Evolutionary conservation across 2,797 vertebrate genomes (phyloP), one percentile per base, ranked within the genome.

Genomic region (Megalops cyprinoides): DNA sequence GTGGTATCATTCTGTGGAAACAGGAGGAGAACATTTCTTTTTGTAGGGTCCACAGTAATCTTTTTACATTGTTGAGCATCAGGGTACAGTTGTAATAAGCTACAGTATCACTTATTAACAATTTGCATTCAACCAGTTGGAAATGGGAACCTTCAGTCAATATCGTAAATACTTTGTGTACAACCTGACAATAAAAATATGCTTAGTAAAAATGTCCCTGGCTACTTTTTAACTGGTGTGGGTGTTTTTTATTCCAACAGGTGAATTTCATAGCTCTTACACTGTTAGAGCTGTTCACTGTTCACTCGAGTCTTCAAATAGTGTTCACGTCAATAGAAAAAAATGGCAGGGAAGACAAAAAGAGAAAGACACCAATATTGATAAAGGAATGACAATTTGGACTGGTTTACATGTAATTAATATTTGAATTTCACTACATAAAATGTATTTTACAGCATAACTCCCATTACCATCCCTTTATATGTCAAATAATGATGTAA

Each of bases 151-250:
- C 51, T 56, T 18, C 53, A 44, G 1, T 23, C 12, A 34, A n/a
- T 25, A 77, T 34, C 58, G 76, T 77, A 58, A 53, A 77, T 42
- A 77, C 51, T 58, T 75, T 77, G n/a, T 77, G 75, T 77, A 58
- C 51, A 51, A 53, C 18, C n/a, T 20, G 7, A 56, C 23, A 39
- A 42, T 58, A 53, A 77, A 31, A 56, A 77, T 56, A 77, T 7
- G 23, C 53, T 56, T 48, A 48, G 46, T 48, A 48, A 48, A 48
- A 48, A 48, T 10, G 46, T 48, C 46, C 10, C 10, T 48, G 46
- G 10, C 46, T 48, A 4, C 46, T 48, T 48, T 48, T 10, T 10
- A 4, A 4, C 46, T 48, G 46, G 46, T 48, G 46, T 48, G 10
- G 48, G n/a, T n/a, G n/a, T 48, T 10, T 48, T 4, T 48, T 10